phyloP scores from a whole-genome alignment of 2,797 vertebrate species.

The Mormyrus proboscirostris region DNA sequence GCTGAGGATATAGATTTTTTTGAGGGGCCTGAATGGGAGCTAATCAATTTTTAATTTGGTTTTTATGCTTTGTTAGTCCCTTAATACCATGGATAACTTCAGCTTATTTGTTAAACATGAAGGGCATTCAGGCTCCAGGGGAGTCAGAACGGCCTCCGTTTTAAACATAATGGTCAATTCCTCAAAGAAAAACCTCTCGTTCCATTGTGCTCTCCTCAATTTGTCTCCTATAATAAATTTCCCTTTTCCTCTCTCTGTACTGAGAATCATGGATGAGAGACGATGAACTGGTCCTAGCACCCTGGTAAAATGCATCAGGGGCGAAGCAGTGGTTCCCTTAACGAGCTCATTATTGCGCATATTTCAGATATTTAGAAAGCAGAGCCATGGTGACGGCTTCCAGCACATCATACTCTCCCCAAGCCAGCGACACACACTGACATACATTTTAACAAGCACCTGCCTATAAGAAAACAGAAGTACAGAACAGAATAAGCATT shows the following conservation, averaged over 20 bases:
- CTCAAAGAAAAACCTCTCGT: background rate
- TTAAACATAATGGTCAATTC: constrained; percentile 35
- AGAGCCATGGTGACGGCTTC: background rate
- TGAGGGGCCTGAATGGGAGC: background rate
- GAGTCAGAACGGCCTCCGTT: constrained; percentile 35
- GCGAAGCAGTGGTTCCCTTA: constrained; percentile 1
- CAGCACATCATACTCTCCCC: background rate
- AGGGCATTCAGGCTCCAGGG: constrained; percentile 28
- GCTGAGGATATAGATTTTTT: constrained; percentile 3
- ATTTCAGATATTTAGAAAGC: background rate
- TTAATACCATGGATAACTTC: constrained; percentile 23
- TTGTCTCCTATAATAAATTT: background rate
- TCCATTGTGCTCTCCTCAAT: constrained; percentile 10
- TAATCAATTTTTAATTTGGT: background rate
- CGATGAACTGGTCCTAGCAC: constrained; percentile 13
- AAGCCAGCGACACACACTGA: background rate
- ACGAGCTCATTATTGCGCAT: background rate
- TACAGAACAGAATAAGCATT: background rate
- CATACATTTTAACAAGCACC: background rate
- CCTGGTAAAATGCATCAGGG: background rate
- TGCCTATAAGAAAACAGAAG: background rate
- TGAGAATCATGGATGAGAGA: constrained; percentile 17
- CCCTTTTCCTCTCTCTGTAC: background rate
- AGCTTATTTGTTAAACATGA: constrained; percentile 18
- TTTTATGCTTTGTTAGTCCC: background rate